Conservation (phyloP, 2,113 vertebrate genomes). For the Clarias macrocephalus region DNA sequence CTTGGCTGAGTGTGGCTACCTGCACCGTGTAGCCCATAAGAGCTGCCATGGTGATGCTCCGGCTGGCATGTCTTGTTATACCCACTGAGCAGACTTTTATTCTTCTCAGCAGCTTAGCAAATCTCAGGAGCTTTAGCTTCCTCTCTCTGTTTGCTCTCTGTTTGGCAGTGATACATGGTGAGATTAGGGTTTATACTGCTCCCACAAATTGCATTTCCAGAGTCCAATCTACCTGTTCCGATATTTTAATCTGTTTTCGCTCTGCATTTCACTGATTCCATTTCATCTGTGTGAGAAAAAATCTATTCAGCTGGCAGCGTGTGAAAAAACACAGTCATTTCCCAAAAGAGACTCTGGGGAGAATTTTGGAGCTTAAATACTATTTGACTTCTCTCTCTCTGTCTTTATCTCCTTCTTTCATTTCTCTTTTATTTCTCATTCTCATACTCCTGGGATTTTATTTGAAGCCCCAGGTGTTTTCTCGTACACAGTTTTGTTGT, state of each 20-base stretch:
- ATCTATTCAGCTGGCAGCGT: conserved; percentile 1
- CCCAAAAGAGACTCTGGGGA: conserved; percentile 26
- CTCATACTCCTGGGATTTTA: conserved; percentile 1
- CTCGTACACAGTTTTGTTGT: conserved; percentile 27
- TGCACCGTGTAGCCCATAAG: conserved; percentile 13
- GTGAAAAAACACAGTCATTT: background rate
- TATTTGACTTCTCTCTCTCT: conserved; percentile 42
- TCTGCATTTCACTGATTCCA: conserved; percentile 19
- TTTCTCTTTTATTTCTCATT: background rate
- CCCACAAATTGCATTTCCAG: conserved; percentile 15
- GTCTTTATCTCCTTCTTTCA: background rate
- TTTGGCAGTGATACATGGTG: background rate
- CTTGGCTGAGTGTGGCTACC: conserved; percentile 12
- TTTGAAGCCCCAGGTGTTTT: conserved; percentile 20
- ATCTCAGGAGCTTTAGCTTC: conserved; percentile 21
- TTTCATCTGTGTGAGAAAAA: conserved; percentile 10
- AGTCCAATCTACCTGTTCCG: background rate
- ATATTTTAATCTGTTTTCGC: background rate
- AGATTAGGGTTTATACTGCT: background rate
- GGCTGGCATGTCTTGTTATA: background rate
- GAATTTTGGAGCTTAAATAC: conserved; percentile 31
- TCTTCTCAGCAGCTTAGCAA: conserved; percentile 7
- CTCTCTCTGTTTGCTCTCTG: conserved; percentile 7
- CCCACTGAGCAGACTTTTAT: conserved; percentile 4
- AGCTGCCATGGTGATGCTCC: conserved; percentile 32